Base-by-base conservation (phyloP, 2,113 vertebrate species). In the Phasianus colchicus region DNA sequence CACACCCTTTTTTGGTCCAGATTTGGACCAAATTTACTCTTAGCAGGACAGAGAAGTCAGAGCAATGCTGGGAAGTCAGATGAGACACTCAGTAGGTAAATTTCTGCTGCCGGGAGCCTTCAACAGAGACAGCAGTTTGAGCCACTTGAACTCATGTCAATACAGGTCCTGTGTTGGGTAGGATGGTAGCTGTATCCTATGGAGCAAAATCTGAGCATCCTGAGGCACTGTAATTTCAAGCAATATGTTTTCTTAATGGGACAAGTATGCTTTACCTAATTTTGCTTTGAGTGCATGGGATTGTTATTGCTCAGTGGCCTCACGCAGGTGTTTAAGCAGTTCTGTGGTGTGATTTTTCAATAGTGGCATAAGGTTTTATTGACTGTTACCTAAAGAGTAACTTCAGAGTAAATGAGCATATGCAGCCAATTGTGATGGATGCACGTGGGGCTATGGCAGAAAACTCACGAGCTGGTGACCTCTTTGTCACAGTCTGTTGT, bases 191-290 rank as follows among this genome's bases (percentile, higher is more conserved):
- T 19, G 19, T 81, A 50, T 79, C 13, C 79, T 82, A 25, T 2
- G 1, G 29, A 94, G 63, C 61, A 94, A 54, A 61, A 86, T 45
- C 57, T 32, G n/a, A 30, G 79, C 75, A 29, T 86, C 85, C 79
- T 81, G 63, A 75, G 82, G 65, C 75, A 76, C 54, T 48, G 55
- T 84, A 94, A 95, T 95, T 92, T 96, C 74, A 79, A 77, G 81
- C 72, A 95, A 81, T 92, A 88, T 88, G 75, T 91, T 97, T 95
- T 91, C 86, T 95, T 96, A 96, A 97, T 96, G 89, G 95, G 66
- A 83, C 76, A 88, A 86, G 84, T 65, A 82, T 1, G 42, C 61
- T 92, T 88, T 91, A 89, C 77, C 71, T 96, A 95, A 94, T 95
- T 95, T 89, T 88, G 83, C 73, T 95, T 95, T 84, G 85, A 78